Percentiles rank a stretch among this genome's conserved stretches.
phyloP scores from a whole-genome alignment of 2,113 vertebrate genomes.

The Corydoras sp. region DNA sequence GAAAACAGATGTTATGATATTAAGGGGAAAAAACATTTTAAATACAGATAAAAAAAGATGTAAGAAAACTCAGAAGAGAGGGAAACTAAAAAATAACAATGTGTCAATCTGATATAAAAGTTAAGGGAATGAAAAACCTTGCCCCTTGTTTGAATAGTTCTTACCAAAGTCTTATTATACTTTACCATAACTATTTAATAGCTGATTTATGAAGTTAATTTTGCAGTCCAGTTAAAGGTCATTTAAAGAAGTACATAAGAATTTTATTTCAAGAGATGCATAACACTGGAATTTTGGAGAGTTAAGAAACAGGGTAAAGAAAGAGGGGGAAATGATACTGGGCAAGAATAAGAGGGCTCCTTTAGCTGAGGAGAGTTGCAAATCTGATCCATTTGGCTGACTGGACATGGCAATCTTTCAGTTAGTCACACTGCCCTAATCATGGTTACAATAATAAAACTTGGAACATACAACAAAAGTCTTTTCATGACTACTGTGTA shows the following conservation, averaged over 20 bases:
- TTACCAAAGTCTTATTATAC: no score
- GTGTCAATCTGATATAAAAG: background rate
- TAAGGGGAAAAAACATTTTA: background rate
- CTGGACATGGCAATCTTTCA: slow-evolving; percentile 67
- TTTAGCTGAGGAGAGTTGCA: slow-evolving; percentile 19
- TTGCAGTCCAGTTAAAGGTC: no score
- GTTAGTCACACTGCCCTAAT: slow-evolving; percentile 38
- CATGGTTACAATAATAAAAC: slow-evolving; percentile 45
- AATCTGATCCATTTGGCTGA: slow-evolving; percentile 51
- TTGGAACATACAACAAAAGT: slow-evolving; percentile 38
- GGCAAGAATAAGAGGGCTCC: slow-evolving; percentile 13
- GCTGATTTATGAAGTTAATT: no score
- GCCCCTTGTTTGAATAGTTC: no score
- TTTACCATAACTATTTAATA: no score
- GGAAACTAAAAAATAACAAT: slow-evolving; percentile 25
- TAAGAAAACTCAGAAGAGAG: slow-evolving; percentile 15
- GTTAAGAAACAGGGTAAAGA: slow-evolving; percentile 3
- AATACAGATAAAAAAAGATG: background rate
- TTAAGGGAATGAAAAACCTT: no score
- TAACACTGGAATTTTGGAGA: background rate
- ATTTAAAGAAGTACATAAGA: no score
- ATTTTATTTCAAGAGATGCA: no score
- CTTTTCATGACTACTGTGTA: background rate
- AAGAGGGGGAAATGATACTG: background rate
- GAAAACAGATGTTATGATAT: background rate